Evolutionary conservation across 2,888 invertebrate genomes (phyloP), one percentile per base, ranked within the genome.

Genomic region (Tipula lateralis): DNA sequence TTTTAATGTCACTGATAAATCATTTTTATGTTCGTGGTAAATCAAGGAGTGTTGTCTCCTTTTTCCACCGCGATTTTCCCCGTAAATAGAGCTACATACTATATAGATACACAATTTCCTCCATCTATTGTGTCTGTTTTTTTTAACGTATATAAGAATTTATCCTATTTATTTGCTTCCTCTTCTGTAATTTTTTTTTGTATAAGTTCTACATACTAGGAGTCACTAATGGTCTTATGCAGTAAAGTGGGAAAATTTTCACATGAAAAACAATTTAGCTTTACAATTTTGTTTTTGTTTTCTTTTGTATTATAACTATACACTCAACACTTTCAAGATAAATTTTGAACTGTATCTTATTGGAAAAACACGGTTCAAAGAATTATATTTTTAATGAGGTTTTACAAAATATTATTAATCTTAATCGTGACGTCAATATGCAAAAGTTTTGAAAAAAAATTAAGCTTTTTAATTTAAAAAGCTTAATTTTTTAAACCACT

Each of bases 11-110:
- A 88, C 88, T 88, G 88, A 89, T 89, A 89, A 89, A 89, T 89
- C 89, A 89, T 89, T 89, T 89, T 89, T 89, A 89, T 89, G 89
- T 89, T 89, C 89, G 88, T 89, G 89, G 89, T 89, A 89, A 89
- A 89, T 89, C 89, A 89, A 89, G 88, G 88, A 87, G 86, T 86
- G 85, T 86, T 86, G 85, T 85, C 85, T 86, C 85, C 85, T 84
- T 82, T 82, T 82, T 82, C 85, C 83, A 84, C 50, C 85, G 84
- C 84, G 66, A 50, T 85, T 84, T 84, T 83, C 84, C 81, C 83
- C 24, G 9, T 13, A 24, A 24, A 66, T 9, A 44, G 44, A 24
- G 44, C 44, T 50, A 16, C 16, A 16, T 16, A 50, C n/a, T n/a
- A n/a, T n/a, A n/a, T n/a, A n/a, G n/a, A n/a, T n/a, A n/a, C n/a